Percentiles rank a stretch among this genome's conserved stretches.
Evolutionary conservation across 2,797 vertebrate genomes (phyloP).

Genomic region (Etheostoma nigrum): DNA sequence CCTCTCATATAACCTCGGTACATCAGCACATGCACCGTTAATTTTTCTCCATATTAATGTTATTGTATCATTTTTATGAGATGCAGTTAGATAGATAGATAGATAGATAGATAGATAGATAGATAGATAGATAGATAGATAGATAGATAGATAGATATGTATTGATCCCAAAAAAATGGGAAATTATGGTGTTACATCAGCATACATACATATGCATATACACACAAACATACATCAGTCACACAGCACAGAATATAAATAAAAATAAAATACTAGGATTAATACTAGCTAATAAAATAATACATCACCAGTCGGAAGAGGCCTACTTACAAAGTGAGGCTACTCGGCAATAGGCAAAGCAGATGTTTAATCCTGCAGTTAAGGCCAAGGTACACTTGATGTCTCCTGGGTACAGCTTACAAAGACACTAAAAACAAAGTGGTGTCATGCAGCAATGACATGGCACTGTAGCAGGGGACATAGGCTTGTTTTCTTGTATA

Average conservation of each 20-base stretch:
- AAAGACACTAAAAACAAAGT: conserved; percentile 54
- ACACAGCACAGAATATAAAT: too few species aligned
- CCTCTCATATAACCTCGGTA: conserved; percentile 21
- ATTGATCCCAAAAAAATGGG: too few species aligned
- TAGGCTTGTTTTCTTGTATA: conserved; percentile 1
- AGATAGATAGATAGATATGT: too few species aligned
- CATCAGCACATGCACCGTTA: conserved; percentile 12
- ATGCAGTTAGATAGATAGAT: conserved; percentile 5
- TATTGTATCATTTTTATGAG: conserved; percentile 63
- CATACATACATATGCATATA: too few species aligned
- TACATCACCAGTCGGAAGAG: conserved; percentile 69
- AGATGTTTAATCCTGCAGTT: conserved; percentile 82
- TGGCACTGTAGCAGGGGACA: conserved; percentile 19
- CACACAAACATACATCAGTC: too few species aligned
- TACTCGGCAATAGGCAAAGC: conserved; percentile 67
- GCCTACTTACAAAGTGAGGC: conserved; percentile 71
- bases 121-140: too few species aligned
- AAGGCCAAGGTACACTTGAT: conserved; percentile 57
- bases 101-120: too few species aligned
- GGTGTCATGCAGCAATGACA: conserved; percentile 33
- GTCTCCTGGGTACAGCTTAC: conserved; percentile 67
- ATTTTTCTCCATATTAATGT: conserved; percentile 44
- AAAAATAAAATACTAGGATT: too few species aligned
- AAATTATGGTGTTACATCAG: too few species aligned
- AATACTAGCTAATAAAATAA: conserved; percentile 77